A percentile compares a stretch with the other conserved stretches of the same genome.
phyloP scores from a whole-genome alignment of 2,113 vertebrate species.

The Pan troglodytes region NHGRI_mPanTro3-v2.1_pri NC_072412.2:22467001-22467500 shows the following conservation, averaged over 20 bases:
- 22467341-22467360: neutral
- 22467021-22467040: constrained; percentile 83
- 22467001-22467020: constrained; percentile 80
- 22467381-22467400: neutral
- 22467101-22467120: constrained; percentile 75
- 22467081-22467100: constrained; percentile 74
- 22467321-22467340: neutral
- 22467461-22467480: too few species aligned
- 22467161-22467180: constrained; percentile 70
- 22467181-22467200: constrained; percentile 80
- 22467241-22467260: constrained; percentile 23
- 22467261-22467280: neutral
- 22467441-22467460: too few species aligned
- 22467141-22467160: constrained; percentile 68
- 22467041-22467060: constrained; percentile 74
- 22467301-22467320: neutral
- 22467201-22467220: constrained; percentile 69
- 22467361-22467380: neutral
- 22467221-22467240: constrained; percentile 22
- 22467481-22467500: rapidly evolving
- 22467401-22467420: too few species aligned
- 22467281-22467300: neutral
- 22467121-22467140: constrained; percentile 80
- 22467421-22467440: too few species aligned
- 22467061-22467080: constrained; percentile 74